Percentiles rank a stretch among this genome's conserved stretches.
phyloP scores from a whole-genome alignment of 2,797 vertebrate species.

The Cheirogaleus major region DNA sequence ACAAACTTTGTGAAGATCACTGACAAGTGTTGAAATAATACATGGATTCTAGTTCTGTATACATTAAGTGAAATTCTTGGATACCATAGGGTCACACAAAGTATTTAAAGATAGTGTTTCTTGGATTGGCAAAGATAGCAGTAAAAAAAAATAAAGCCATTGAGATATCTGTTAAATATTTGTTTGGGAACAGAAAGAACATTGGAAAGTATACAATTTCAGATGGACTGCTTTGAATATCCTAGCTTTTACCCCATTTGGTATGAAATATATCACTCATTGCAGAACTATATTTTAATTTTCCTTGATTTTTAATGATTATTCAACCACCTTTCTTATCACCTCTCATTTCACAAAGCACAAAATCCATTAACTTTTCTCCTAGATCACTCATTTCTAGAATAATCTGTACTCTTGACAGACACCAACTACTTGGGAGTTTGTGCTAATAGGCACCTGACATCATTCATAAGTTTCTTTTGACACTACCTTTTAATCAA shows the following conservation, averaged over 20 bases:
- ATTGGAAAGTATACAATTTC: background rate
- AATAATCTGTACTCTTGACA: constrained; percentile 83
- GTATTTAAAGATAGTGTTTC: constrained; percentile 27
- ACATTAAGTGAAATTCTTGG: background rate
- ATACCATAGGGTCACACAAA: background rate
- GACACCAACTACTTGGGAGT: constrained; percentile 79
- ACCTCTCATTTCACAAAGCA: constrained; percentile 50
- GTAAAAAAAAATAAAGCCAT: constrained; percentile 10
- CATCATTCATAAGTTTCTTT: constrained; percentile 81
- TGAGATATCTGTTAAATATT: background rate
- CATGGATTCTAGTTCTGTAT: background rate
- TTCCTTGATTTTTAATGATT: constrained; percentile 58
- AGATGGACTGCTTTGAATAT: background rate
- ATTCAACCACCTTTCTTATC: constrained; percentile 73
- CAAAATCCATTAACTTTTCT: constrained; percentile 69
- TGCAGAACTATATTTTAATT: constrained; percentile 2
- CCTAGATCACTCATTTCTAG: constrained; percentile 44
- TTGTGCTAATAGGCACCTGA: constrained; percentile 84
- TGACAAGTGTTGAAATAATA: background rate
- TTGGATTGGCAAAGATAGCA: background rate
- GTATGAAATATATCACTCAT: background rate
- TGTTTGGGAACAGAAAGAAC: background rate
- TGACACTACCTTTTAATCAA: constrained; percentile 86
- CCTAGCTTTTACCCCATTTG: background rate
- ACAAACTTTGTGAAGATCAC: background rate